Evolutionary conservation across 2,888 invertebrate species (phyloP).

Genomic region (Ptychoptera albimana): DNA sequence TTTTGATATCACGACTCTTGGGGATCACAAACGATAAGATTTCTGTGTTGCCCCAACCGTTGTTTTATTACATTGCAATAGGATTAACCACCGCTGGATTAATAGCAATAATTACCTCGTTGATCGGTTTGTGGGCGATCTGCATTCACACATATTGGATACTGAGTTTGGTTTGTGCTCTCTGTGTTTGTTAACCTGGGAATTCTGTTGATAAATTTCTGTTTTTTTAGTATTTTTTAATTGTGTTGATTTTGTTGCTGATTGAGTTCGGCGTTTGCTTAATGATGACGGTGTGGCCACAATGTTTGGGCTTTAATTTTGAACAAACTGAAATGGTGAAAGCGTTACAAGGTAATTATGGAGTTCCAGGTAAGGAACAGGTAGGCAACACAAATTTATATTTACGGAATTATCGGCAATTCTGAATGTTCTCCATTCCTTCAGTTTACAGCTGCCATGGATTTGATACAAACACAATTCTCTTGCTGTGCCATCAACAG

Average conservation of each 20-base stretch:
- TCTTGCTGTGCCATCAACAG: slow-evolving; percentile 67
- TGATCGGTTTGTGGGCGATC: slow-evolving; percentile 69
- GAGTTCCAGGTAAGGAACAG: slow-evolving; percentile 48
- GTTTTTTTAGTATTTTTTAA: slow-evolving; percentile 47
- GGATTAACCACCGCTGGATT: slow-evolving; percentile 53
- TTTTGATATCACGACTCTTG: slow-evolving; percentile 54
- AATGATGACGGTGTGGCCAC: slow-evolving; percentile 58
- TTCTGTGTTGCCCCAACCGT: slow-evolving; percentile 46
- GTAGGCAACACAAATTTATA: not conserved
- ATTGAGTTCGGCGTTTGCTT: slow-evolving; percentile 56
- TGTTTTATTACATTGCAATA: slow-evolving; percentile 61
- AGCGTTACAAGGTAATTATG: slow-evolving; percentile 58
- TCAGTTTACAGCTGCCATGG: slow-evolving; percentile 59
- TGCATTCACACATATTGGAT: slow-evolving; percentile 59
- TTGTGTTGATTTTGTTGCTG: slow-evolving; percentile 47
- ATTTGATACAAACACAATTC: slow-evolving; percentile 56
- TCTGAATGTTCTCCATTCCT: not conserved
- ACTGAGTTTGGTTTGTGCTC: slow-evolving; percentile 43
- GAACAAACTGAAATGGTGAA: slow-evolving; percentile 51
- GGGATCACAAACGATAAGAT: slow-evolving; percentile 37
- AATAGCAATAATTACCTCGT: slow-evolving; percentile 47
- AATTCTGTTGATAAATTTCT: not conserved
- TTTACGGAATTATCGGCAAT: not conserved
- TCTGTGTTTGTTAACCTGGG: too few species aligned
- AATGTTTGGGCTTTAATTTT: slow-evolving; percentile 55